Conservation (phyloP, 2,888 invertebrate species). For the Dasysyrphus tricinctus region DNA sequence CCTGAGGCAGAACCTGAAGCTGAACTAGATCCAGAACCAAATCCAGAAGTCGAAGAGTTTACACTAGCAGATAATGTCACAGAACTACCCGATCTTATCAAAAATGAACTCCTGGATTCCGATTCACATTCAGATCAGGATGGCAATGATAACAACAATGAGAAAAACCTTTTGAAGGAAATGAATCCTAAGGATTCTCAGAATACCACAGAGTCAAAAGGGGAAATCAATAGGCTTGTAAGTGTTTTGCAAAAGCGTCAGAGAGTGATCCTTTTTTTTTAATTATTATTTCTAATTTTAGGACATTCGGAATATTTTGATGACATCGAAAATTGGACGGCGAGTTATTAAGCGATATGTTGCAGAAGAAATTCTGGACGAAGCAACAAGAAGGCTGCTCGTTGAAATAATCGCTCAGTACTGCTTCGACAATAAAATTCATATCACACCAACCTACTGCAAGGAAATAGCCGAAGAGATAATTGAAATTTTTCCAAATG, state of each 20-base stretch:
- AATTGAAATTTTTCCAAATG: conserved; percentile 76
- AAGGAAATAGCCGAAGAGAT: conserved; percentile 76
- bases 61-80: conserved; percentile 6
- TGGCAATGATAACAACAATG: conserved; percentile 23
- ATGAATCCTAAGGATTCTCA: background rate
- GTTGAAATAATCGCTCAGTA: conserved; percentile 73
- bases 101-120: conserved; percentile 26
- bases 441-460: conserved; percentile 73
- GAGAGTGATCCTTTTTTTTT: background rate
- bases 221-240: conserved; percentile 24
- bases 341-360: conserved; percentile 76
- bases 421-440: conserved; percentile 69
- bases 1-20: background rate
- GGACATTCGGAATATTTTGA: conserved; percentile 60
- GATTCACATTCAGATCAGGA: conserved; percentile 32
- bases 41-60: conserved; percentile 24
- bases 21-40: background rate
- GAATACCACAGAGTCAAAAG: background rate
- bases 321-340: conserved; percentile 65
- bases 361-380: conserved; percentile 74
- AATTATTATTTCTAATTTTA: background rate
- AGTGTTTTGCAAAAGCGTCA: background rate
- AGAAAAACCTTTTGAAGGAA: background rate
- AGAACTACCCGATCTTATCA: conserved; percentile 11
- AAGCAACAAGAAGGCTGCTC: conserved; percentile 72